Evolutionary conservation across 1,140 invertebrate species (phyloP), one percentile per base, ranked within the genome.

Genomic region (Globodera ellingtonae): DNA sequence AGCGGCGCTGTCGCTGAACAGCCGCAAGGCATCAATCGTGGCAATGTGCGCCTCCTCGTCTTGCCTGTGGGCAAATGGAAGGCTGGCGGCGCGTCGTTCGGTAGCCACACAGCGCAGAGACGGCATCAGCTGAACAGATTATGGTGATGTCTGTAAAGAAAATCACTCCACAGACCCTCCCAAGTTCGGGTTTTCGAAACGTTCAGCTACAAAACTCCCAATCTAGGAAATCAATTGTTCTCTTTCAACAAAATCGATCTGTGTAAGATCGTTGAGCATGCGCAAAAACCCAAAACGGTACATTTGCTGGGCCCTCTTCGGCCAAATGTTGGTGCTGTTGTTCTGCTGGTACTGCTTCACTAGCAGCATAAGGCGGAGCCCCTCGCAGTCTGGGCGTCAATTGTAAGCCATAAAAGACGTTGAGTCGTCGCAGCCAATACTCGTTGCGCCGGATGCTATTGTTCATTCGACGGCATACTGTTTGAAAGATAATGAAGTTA

Each of bases 21-120:
- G 67, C 4, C 73, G 62, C 13, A 85, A 65, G 0, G 77, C 78
- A 52, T 85, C 84, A n/a, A 85, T 79, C n/a, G 80, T 85, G 46
- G 72, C 82, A 69, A 62, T 73, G 62, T 83, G 81, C 10, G 50
- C 81, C 15, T 13, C 21, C 15, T 44, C 15, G 13, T 50, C 48
- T 6, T 9, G 24, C 50, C 47, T 15, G 46, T 9, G 1, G 73
- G 7, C 35, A 52, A 77, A 10, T 70, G 73, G 46, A 9, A 10
- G 56, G 66, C 81, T 69, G 80, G 9, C 69, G 44, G 47, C n/a
- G 10, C 10, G 18, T 15, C 44, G 46, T 24, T 81, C 80, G 21
- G 50, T 52, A 24, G 78, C 81, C 48, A 82, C 24, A 81, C 80
- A 81, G 46, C 80, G 80, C 21, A 73, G 50, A 18, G 72, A 44